A percentile compares a stretch with the other conserved stretches of the same genome.
Evolutionary conservation across 1,140 invertebrate genomes (phyloP).

Genomic region (Plodia interpunctella): DNA sequence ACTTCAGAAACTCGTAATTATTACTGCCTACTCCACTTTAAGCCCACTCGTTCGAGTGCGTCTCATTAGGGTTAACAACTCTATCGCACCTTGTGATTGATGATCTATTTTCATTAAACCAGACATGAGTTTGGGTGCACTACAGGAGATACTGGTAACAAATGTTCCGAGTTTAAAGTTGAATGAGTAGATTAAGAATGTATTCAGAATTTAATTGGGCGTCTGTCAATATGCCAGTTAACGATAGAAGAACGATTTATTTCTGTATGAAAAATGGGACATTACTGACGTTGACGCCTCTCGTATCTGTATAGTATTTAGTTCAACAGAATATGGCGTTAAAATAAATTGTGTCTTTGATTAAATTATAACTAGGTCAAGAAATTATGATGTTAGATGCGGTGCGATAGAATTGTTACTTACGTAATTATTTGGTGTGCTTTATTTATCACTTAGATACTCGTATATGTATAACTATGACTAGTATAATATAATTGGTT

Average conservation of each 20-base stretch:
- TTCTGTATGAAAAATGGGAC: not conserved
- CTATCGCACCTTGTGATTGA: not conserved
- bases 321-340: too few species aligned
- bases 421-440: too few species aligned
- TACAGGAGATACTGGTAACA: not conserved
- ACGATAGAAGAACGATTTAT: conserved; percentile 17
- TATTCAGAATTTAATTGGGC: conserved; percentile 19
- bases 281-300: not conserved
- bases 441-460: too few species aligned
- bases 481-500: too few species aligned
- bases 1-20: not conserved
- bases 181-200: not conserved
- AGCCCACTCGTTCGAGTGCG: not conserved
- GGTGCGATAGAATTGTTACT: too few species aligned
- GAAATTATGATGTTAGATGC: too few species aligned
- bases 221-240: conserved; percentile 27
- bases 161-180: conserved; percentile 10
- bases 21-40: conserved; percentile 1
- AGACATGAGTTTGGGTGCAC: conserved; percentile 15
- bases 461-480: too few species aligned
- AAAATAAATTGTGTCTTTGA: too few species aligned
- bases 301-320: too few species aligned
- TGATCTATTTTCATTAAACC: conserved; percentile 7
- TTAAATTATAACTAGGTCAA: too few species aligned
- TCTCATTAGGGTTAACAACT: conserved; percentile 4